Percentiles rank a stretch among this genome's conserved stretches.
Evolutionary conservation across 2,797 vertebrate species (phyloP).

Genomic region (Poecile montanus): DNA sequence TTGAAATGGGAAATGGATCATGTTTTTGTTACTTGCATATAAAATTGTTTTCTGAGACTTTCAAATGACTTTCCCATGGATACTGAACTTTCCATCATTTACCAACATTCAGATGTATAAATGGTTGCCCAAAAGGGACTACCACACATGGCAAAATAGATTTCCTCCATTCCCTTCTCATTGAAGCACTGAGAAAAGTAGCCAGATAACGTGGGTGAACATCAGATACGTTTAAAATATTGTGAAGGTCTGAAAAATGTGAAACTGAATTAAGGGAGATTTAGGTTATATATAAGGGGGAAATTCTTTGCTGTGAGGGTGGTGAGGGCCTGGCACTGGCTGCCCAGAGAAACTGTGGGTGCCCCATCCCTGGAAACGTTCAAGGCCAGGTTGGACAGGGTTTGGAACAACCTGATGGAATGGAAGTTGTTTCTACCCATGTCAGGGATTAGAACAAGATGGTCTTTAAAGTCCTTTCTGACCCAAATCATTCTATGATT

Average conservation of each 20-base stretch:
- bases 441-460: background rate
- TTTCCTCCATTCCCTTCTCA: background rate
- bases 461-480: background rate
- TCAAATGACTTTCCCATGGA: conserved; percentile 36
- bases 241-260: background rate
- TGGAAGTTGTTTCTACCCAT: background rate
- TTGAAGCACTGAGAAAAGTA: background rate
- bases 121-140: background rate
- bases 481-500: background rate
- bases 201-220: background rate
- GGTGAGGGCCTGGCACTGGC: background rate
- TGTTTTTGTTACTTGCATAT: conserved; percentile 47
- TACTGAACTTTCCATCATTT: conserved; percentile 30
- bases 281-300: background rate
- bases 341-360: background rate
- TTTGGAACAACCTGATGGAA: background rate
- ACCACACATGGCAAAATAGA: background rate
- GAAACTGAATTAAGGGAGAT: background rate
- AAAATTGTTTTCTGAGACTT: conserved; percentile 60
- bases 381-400: background rate
- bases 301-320: background rate
- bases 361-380: background rate
- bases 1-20: conserved; percentile 34
- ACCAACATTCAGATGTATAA: conserved; percentile 25
- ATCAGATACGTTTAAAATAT: background rate